Evolutionary conservation across 2,113 vertebrate genomes (phyloP).

Genomic region (Rhipidura dahli): DNA sequence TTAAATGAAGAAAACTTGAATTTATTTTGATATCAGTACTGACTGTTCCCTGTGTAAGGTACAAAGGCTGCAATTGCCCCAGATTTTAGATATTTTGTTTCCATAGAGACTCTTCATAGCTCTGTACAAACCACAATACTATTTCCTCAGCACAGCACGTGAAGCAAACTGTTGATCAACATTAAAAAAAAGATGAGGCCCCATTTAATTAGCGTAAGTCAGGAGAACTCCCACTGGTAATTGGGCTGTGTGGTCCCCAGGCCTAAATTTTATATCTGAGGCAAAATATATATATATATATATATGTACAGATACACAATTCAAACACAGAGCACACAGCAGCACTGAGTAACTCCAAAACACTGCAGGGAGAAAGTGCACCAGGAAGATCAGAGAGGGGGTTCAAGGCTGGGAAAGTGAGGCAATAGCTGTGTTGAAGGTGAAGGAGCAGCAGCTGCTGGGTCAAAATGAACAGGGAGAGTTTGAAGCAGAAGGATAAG

Average conservation of each 20-base stretch:
- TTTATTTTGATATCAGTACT: not conserved
- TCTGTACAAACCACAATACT: not conserved
- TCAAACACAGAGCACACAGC: not conserved
- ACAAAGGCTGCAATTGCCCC: not conserved
- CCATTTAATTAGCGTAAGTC: not conserved
- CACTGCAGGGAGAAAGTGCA: fast-evolving
- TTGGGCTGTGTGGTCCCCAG: not conserved
- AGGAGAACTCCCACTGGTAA: not conserved
- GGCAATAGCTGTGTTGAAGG: not conserved
- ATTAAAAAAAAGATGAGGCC: not conserved
- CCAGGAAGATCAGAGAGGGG: not conserved
- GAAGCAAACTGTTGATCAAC: not conserved
- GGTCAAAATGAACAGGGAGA: not conserved
- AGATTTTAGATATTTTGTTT: constrained; percentile 15
- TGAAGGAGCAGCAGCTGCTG: not conserved
- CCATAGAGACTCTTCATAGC: not conserved
- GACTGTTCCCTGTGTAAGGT: not conserved
- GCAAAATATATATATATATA: not conserved
- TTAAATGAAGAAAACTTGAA: not conserved
- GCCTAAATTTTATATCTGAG: not conserved
- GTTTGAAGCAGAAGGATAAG: not conserved
- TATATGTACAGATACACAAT: not conserved
- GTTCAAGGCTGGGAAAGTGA: not conserved
- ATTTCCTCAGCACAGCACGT: not conserved
- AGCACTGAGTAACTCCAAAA: not conserved